phyloP scores from a whole-genome alignment of 2,797 vertebrate genomes.

The Mionectes olivaceus region DNA sequence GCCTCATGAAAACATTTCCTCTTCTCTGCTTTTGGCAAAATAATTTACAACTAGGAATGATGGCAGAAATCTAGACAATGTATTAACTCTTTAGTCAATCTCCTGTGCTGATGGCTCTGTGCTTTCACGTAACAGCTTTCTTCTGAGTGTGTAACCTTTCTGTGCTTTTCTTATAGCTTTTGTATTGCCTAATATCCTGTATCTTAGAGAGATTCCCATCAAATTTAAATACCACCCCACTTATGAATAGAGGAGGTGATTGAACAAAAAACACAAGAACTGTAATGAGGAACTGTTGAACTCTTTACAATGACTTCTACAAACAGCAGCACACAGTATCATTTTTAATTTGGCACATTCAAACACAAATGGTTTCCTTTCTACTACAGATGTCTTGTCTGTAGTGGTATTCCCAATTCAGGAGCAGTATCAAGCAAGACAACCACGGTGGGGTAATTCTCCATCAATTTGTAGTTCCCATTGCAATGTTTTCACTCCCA shows the following conservation, averaged over 20 bases:
- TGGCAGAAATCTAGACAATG: background rate
- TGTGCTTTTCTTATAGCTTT: background rate
- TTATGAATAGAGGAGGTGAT: background rate
- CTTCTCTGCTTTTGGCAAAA: constrained; percentile 5
- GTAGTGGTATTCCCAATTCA: background rate
- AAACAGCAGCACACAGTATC: background rate
- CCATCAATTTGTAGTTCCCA: background rate
- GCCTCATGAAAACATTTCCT: background rate
- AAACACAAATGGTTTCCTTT: background rate
- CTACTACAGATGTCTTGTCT: background rate
- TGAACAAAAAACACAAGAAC: background rate
- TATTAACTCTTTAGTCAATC: background rate
- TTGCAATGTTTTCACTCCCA: background rate
- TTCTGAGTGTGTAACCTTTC: background rate
- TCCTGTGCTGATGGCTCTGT: background rate
- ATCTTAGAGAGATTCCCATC: background rate
- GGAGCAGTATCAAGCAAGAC: background rate
- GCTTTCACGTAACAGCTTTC: background rate
- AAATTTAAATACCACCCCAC: background rate
- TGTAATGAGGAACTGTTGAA: background rate
- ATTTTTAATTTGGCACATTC: background rate
- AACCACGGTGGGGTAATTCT: background rate
- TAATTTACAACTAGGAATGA: constrained; percentile 28
- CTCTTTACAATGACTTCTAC: background rate
- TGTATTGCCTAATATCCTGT: background rate